phyloP scores from a whole-genome alignment of 2,113 vertebrate species.

The Calidris pygmaea region DNA sequence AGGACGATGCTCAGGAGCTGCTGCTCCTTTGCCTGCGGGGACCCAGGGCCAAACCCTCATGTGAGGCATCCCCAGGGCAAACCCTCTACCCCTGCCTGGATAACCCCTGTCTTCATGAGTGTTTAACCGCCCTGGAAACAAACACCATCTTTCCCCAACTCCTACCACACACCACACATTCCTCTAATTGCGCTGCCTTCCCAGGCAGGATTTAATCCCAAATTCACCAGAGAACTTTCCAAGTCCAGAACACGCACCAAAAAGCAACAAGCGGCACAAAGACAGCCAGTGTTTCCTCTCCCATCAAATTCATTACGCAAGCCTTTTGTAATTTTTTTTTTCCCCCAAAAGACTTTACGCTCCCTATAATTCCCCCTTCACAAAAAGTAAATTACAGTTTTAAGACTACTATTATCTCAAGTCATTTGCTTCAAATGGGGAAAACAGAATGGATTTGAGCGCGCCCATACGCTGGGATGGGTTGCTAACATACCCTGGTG shows the following conservation, averaged over 20 bases:
- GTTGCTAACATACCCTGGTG: neutral
- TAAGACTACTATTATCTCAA: slow-evolving; percentile 59
- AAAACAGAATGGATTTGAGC: neutral
- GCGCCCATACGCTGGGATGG: neutral
- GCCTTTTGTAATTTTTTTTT: slow-evolving; percentile 9
- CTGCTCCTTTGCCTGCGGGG: neutral
- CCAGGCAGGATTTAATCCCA: neutral
- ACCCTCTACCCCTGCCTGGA: neutral
- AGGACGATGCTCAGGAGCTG: neutral
- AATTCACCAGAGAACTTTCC: neutral
- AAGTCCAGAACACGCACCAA: neutral
- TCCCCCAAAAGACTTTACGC: neutral
- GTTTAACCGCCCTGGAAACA: neutral
- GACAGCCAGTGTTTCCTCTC: neutral
- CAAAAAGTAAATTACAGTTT: slow-evolving; percentile 62
- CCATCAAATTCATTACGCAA: neutral
- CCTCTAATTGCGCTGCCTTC: neutral
- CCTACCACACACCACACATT: neutral
- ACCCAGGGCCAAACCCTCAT: neutral
- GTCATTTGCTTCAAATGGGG: slow-evolving; percentile 38
- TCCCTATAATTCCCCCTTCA: slow-evolving; percentile 54
- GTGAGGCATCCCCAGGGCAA: neutral
- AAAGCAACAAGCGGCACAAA: neutral
- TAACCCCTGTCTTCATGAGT: neutral
- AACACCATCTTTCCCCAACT: neutral